phyloP scores from a whole-genome alignment of 2,113 vertebrate genomes.

The Rhea americana region DNA sequence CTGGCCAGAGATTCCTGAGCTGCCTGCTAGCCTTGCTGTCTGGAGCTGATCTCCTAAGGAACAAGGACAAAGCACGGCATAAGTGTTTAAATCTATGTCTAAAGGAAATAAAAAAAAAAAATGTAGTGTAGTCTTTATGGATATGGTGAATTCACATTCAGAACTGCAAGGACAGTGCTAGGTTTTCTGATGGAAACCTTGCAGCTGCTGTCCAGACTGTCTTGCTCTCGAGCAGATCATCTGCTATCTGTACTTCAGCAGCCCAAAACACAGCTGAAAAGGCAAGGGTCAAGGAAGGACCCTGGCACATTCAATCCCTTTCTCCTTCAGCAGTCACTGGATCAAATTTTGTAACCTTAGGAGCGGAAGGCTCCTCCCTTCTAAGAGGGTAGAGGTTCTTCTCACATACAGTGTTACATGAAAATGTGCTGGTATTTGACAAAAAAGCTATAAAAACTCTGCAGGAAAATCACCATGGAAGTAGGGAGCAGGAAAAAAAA shows the following conservation, averaged over 20 bases:
- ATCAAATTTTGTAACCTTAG: neutral
- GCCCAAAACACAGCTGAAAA: neutral
- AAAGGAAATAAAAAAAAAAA: neutral
- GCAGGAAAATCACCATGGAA: neutral
- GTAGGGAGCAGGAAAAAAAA: neutral
- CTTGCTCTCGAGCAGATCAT: neutral
- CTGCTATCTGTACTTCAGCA: neutral
- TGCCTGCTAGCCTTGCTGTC: neutral
- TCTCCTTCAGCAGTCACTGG: neutral
- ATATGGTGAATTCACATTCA: neutral
- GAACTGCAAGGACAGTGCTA: neutral
- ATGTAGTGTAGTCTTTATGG: neutral
- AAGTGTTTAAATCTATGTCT: rapidly evolving
- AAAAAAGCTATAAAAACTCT: neutral
- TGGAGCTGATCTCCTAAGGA: neutral
- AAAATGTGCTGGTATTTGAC: neutral
- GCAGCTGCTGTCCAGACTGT: neutral
- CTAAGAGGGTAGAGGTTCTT: neutral
- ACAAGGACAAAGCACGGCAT: neutral
- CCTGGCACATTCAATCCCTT: neutral
- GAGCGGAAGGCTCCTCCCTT: neutral
- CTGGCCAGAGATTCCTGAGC: neutral
- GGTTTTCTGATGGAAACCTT: neutral
- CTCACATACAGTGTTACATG: neutral
- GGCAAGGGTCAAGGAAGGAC: neutral